A percentile compares a stretch with the other conserved stretches of the same genome.
phyloP scores from a whole-genome alignment of 2,113 vertebrate species.

The Pipra filicauda region DNA sequence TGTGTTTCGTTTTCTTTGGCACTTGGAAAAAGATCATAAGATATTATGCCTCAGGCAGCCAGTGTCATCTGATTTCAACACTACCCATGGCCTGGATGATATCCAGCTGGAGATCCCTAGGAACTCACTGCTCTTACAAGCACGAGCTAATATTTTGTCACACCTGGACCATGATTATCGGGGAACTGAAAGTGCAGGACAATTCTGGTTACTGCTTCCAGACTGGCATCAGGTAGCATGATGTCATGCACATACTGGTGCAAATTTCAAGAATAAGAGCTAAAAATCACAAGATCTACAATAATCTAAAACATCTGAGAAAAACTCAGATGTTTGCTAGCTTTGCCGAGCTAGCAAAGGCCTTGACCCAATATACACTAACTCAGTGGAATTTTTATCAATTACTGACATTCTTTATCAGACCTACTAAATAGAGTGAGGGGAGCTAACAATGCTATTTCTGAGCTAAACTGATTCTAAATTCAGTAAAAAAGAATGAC shows the following conservation, averaged over 20 bases:
- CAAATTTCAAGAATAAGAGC: not conserved
- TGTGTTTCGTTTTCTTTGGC: constrained; percentile 4
- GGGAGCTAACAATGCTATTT: not conserved
- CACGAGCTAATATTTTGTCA: not conserved
- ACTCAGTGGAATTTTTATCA: not conserved
- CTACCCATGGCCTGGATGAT: not conserved
- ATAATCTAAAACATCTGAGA: not conserved
- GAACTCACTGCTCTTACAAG: not conserved
- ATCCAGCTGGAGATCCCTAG: not conserved
- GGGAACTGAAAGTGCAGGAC: not conserved
- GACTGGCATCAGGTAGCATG: not conserved
- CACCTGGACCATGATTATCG: accelerated
- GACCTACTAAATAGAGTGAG: not conserved
- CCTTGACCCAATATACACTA: not conserved
- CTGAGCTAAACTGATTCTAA: not conserved
- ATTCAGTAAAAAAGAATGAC: not conserved
- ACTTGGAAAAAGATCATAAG: not conserved
- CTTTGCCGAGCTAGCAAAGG: not conserved
- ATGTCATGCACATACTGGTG: accelerated
- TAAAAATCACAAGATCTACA: not conserved
- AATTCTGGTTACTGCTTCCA: not conserved
- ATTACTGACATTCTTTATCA: not conserved
- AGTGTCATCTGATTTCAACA: not conserved
- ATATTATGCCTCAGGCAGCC: not conserved
- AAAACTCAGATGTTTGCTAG: no score